Evolutionary conservation across 2,888 invertebrate genomes (phyloP).

Genomic region (Dryocosmus kuriphilus): DNA sequence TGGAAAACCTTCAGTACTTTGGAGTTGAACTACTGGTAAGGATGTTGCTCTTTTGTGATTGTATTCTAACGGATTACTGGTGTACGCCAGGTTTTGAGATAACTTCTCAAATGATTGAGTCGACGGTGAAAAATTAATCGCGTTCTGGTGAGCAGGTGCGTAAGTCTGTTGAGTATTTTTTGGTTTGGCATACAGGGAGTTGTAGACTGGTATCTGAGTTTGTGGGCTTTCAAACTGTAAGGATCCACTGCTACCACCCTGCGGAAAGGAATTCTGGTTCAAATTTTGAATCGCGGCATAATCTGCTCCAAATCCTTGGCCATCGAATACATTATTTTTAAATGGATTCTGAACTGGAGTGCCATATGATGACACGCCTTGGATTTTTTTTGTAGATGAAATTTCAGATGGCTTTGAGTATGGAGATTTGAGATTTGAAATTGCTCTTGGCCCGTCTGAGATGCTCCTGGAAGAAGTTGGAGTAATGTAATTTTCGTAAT

Average conservation of each 20-base stretch:
- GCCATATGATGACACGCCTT: neutral
- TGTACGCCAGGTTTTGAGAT: slow-evolving; percentile 8
- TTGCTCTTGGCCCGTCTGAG: neutral
- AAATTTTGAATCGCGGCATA: slow-evolving; percentile 37
- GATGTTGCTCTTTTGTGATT: slow-evolving; percentile 57
- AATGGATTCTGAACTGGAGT: neutral
- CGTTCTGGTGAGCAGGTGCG: slow-evolving; percentile 42
- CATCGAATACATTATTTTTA: slow-evolving; percentile 1
- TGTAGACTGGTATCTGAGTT: slow-evolving; percentile 54
- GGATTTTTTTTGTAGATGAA: neutral
- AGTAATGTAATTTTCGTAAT: neutral
- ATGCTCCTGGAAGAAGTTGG: neutral
- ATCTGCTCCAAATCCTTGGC: neutral
- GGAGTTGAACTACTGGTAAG: slow-evolving; percentile 60
- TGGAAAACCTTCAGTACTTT: slow-evolving; percentile 54
- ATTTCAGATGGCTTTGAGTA: neutral
- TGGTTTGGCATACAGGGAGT: slow-evolving; percentile 42
- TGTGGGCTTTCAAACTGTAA: slow-evolving; percentile 18
- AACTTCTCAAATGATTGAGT: slow-evolving; percentile 34
- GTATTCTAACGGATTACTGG: slow-evolving; percentile 41
- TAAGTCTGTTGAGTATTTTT: slow-evolving; percentile 44
- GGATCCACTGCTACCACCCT: neutral
- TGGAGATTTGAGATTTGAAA: neutral
- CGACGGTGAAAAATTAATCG: slow-evolving; percentile 36
- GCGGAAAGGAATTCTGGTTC: slow-evolving; percentile 10